These are phyloP conservation scores for Eristalis pertinax DNA, from an alignment of 2,888 invertebrate species.

Conservation along the genomic window DNA sequence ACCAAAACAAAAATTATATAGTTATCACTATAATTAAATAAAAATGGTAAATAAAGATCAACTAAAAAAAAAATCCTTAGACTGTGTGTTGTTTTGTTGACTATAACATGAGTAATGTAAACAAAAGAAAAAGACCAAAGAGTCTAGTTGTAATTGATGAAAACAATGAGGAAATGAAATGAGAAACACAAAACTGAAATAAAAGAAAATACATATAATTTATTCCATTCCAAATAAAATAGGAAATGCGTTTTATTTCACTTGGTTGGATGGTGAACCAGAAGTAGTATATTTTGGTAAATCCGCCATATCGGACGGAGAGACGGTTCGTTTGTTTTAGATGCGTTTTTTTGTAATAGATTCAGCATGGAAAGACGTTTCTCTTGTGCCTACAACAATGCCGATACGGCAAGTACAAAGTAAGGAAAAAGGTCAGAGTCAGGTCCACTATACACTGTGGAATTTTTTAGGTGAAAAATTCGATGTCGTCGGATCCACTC, in stretches of 20 bases:
- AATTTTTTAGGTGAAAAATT: too few species aligned
- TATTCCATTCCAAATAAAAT: conserved; percentile 70
- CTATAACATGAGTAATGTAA: conserved; percentile 54
- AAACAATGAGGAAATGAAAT: conserved; percentile 48
- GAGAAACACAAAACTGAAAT: conserved; percentile 64
- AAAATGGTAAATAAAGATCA: conserved; percentile 60
- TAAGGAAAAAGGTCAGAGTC: too few species aligned
- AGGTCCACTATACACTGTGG: too few species aligned
- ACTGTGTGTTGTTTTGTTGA: conserved; percentile 79
- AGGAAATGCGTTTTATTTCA: conserved; percentile 21
- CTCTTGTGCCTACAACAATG: too few species aligned
- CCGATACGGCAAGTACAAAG: too few species aligned
- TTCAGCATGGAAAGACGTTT: too few species aligned
- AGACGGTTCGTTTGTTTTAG: too few species aligned
- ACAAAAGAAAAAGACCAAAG: conserved; percentile 19
- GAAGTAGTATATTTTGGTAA: too few species aligned
- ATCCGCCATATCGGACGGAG: too few species aligned
- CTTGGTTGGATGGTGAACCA: neutral
- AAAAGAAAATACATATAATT: conserved; percentile 71
- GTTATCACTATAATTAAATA: conserved; percentile 60
- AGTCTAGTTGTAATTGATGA: conserved; percentile 27
- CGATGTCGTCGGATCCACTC: too few species aligned
- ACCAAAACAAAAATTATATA: conserved; percentile 43
- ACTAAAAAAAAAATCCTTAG: conserved; percentile 75
- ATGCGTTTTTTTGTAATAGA: too few species aligned